phyloP scores from a whole-genome alignment of 2,113 vertebrate species.

The Actenoides lindsayi region DNA sequence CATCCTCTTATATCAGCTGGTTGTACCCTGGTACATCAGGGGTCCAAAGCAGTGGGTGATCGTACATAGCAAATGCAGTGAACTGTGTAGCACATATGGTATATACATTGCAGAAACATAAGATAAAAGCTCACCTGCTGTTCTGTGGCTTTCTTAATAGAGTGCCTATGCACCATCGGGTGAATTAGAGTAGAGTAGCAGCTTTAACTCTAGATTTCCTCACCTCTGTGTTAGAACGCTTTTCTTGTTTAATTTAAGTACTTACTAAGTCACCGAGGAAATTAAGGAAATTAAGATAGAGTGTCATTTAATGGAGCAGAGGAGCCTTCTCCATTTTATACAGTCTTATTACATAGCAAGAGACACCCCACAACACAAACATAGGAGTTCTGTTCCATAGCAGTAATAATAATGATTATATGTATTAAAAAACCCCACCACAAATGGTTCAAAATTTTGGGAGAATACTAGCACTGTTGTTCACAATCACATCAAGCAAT shows the following conservation, averaged over 20 bases:
- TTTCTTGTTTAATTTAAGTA: constrained; percentile 44
- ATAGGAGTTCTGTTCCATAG: neutral
- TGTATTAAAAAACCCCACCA: neutral
- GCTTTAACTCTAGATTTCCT: constrained; percentile 45
- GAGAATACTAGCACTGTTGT: neutral
- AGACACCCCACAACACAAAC: neutral
- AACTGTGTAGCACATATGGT: constrained; percentile 56
- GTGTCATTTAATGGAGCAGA: neutral
- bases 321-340: neutral
- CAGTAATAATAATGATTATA: neutral
- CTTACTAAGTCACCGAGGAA: constrained; percentile 42
- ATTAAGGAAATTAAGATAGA: constrained; percentile 25
- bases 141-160: constrained; percentile 68
- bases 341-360: neutral
- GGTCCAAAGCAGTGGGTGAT: constrained; percentile 46
- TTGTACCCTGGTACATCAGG: constrained; percentile 47
- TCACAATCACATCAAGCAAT: neutral
- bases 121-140: constrained; percentile 72
- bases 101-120: constrained; percentile 50
- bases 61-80: constrained; percentile 24
- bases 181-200: constrained; percentile 36
- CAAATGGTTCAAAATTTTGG: neutral
- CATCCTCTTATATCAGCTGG: constrained; percentile 48
- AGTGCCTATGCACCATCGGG: constrained; percentile 15
- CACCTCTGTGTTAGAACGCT: neutral